Percentiles rank a stretch among this genome's conserved stretches.
phyloP scores from a whole-genome alignment of 2,113 vertebrate genomes.

The Stercorarius parasiticus region DNA sequence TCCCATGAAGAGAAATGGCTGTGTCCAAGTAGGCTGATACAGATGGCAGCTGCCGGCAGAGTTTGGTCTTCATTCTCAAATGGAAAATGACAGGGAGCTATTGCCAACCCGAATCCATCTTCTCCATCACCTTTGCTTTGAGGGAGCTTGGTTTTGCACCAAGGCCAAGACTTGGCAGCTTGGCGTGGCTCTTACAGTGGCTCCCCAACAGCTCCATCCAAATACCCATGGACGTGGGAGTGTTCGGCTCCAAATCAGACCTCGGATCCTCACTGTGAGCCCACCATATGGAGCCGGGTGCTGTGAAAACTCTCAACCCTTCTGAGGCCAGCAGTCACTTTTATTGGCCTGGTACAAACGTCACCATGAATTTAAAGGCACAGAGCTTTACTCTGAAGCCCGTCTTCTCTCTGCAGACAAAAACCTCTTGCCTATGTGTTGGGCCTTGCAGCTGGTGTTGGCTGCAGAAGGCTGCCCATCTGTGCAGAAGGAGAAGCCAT shows the following conservation, averaged over 20 bases:
- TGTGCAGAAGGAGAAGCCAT: constrained; percentile 4
- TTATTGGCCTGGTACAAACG: not conserved
- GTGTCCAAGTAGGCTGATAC: not conserved
- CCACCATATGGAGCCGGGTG: not conserved
- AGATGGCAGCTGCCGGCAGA: not conserved
- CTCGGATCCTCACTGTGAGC: not conserved
- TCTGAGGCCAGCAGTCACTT: not conserved
- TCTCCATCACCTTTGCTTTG: constrained; percentile 18
- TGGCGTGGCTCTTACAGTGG: not conserved
- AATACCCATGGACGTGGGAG: not conserved
- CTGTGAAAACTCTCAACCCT: not conserved
- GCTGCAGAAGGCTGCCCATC: constrained; percentile 27
- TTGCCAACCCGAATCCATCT: not conserved
- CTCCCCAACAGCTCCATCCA: not conserved
- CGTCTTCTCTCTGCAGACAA: not conserved
- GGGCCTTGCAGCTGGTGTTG: constrained; percentile 37
- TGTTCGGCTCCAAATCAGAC: not conserved
- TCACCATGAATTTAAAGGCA: constrained; percentile 28
- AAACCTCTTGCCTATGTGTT: not conserved
- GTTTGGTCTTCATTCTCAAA: constrained; percentile 17
- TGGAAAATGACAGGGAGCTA: not conserved
- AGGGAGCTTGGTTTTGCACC: constrained; percentile 10
- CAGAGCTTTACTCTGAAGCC: not conserved
- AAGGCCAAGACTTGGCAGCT: not conserved
- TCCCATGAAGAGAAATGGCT: not conserved